Conservation (phyloP, 92 coral and sea anemone genomes). For the Siderastrea radians region DNA sequence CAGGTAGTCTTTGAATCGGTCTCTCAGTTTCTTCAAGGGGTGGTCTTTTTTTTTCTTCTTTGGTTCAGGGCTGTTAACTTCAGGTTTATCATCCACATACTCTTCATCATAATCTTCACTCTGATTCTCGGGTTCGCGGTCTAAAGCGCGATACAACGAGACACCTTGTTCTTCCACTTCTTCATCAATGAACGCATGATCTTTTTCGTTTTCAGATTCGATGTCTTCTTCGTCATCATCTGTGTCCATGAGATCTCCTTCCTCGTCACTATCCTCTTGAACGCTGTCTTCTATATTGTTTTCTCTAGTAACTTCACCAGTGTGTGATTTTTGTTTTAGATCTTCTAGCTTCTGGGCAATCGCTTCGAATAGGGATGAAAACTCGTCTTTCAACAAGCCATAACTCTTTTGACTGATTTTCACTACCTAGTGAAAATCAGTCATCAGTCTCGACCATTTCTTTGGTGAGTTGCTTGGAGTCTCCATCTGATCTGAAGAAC, state of each 20-base stretch:
- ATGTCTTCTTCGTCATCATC: slow-evolving; percentile 25
- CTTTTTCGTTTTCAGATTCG: neutral
- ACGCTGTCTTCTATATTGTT: neutral
- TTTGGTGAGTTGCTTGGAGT: slow-evolving; percentile 41
- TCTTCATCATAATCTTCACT: slow-evolving; percentile 1
- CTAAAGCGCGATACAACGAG: neutral
- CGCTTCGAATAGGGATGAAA: neutral
- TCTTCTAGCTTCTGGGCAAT: neutral
- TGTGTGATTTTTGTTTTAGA: neutral
- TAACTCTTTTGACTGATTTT: slow-evolving; percentile 42
- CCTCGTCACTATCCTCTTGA: slow-evolving; percentile 3
- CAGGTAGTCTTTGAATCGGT: slow-evolving; percentile 18
- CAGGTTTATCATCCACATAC: neutral
- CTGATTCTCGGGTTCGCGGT: slow-evolving; percentile 19
- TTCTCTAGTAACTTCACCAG: neutral
- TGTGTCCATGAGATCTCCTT: slow-evolving; percentile 16
- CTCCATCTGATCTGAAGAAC: slow-evolving; percentile 49
- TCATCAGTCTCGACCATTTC: slow-evolving; percentile 34
- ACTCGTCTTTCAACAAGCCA: slow-evolving; percentile 7
- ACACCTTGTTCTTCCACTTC: neutral
- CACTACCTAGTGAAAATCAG: slow-evolving; percentile 36
- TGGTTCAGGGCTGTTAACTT: neutral
- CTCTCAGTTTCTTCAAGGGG: slow-evolving; percentile 16
- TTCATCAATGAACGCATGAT: slow-evolving; percentile 18
- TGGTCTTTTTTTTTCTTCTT: neutral